Conservation (phyloP, 2,888 invertebrate genomes). For the Automeris io region DNA sequence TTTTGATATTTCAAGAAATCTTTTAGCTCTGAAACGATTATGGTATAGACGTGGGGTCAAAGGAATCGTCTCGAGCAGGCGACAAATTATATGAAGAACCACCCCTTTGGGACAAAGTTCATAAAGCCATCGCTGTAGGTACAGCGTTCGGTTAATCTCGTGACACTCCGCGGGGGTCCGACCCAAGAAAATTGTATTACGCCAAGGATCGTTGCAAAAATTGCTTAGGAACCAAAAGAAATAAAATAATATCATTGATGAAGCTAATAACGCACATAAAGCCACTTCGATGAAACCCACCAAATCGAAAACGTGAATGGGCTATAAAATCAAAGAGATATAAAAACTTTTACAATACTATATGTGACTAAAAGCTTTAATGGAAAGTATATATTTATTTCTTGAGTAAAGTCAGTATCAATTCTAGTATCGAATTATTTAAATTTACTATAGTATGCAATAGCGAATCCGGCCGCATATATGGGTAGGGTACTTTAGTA, state of each 20-base stretch:
- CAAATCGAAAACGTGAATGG: constrained; percentile 11
- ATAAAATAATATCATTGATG: constrained; percentile 42
- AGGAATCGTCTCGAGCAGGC: constrained; percentile 24
- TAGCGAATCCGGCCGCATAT: too few relatives aligned
- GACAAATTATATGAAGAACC: constrained; percentile 33
- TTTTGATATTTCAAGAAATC: not conserved
- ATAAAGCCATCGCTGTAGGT: constrained; percentile 31
- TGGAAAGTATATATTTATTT: too few relatives aligned
- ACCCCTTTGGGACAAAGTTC: constrained; percentile 33
- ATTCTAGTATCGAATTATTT: too few relatives aligned
- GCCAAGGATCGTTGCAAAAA: constrained; percentile 38
- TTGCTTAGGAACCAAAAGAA: constrained; percentile 43
- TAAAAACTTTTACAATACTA: too few relatives aligned
- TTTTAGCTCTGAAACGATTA: not conserved
- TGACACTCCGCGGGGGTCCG: constrained; percentile 32
- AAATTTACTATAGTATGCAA: too few relatives aligned
- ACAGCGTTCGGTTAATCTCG: constrained; percentile 31
- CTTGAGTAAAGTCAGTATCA: too few relatives aligned
- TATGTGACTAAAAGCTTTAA: too few relatives aligned
- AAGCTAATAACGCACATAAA: constrained; percentile 33
- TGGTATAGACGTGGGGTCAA: not conserved
- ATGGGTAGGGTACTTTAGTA: too few relatives aligned
- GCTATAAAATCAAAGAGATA: not conserved
- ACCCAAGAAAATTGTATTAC: constrained; percentile 48
- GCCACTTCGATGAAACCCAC: constrained; percentile 22